Evolutionary conservation across 23 tunicate species (phyloP), one percentile per base, ranked within the genome.

Genomic region (Styela plicata): DNA sequence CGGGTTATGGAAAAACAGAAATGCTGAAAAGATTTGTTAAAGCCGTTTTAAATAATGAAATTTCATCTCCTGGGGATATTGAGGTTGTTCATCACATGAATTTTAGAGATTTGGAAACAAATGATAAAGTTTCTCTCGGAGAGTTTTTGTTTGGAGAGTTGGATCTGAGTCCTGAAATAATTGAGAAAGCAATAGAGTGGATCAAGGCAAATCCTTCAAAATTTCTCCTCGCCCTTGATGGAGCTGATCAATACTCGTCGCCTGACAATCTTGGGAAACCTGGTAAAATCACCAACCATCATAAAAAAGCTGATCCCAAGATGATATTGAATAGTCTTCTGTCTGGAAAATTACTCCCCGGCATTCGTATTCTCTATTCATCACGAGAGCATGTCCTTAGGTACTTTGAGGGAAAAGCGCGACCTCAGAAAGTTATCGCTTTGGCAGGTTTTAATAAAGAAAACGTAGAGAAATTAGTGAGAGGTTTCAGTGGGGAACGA

Each of bases 1-100:
- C 71, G 0, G 71, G 71, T 18, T 27, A 67, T 29, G 71, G 71
- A 0, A 67, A 67, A 29, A 67, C 71, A 67, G 71, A 67, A 67
- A 67, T 29, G 31, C 31, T 29, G 31, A 67, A 67, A 17, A 22
- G 31, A 25, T 67, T 18, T 67, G 71, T n/a, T 67, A 17, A 16
- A 25, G 71, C 19, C 0, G 71, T 67, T 27, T 0, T 67, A 0
- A 0, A 67, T 22, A 19, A 67, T 18, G 22, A 67, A 16, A 67
- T 67, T 67, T n/a, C 2, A 1, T 0, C 0, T 0, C 71, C 22
- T 18, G 2, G 16, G 24, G 24, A 67, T 0, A 0, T 67, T 67
- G 71, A 67, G 22, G 71, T 67, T n/a, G 71, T 67, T 1, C 1
- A 18, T 27, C 31, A 67, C 22, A 67, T 19, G 18, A 29, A 67